Evolutionary conservation across 37 sponge, comb jelly and placozoan genomes (phyloP).

Genomic region (Crambe crambe): DNA sequence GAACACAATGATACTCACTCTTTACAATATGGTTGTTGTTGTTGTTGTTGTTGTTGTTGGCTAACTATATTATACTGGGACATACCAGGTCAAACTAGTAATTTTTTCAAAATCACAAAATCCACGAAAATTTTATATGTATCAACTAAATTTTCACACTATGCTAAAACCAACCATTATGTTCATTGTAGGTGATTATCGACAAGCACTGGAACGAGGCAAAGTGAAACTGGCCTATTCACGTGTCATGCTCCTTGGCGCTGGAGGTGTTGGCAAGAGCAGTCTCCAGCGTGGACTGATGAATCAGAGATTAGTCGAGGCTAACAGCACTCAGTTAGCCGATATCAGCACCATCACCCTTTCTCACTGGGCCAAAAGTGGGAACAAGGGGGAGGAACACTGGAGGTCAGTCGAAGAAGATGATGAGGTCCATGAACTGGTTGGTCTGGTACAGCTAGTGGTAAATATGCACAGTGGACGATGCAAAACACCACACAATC

Average conservation of each 20-base stretch:
- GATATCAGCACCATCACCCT: background rate
- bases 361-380: background rate
- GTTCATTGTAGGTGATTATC: background rate
- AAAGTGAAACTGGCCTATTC: background rate
- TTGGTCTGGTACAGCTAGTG: background rate
- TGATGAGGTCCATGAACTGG: background rate
- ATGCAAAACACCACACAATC: background rate
- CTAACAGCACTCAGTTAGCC: background rate
- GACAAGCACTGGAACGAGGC: background rate
- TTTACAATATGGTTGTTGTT: too few species aligned
- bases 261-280: background rate
- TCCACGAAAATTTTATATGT: too few species aligned
- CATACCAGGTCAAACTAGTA: too few species aligned
- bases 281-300: background rate
- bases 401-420: background rate
- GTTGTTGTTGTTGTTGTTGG: too few species aligned
- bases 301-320: background rate
- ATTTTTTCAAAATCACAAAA: too few species aligned
- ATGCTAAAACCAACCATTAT: too few species aligned
- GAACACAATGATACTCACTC: too few species aligned
- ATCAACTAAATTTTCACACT: too few species aligned
- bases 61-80: too few species aligned
- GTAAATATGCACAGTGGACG: background rate
- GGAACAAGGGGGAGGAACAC: background rate
- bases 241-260: background rate